phyloP scores from a whole-genome alignment of 2,888 invertebrate species.

The Priocnemis perturbator region DNA sequence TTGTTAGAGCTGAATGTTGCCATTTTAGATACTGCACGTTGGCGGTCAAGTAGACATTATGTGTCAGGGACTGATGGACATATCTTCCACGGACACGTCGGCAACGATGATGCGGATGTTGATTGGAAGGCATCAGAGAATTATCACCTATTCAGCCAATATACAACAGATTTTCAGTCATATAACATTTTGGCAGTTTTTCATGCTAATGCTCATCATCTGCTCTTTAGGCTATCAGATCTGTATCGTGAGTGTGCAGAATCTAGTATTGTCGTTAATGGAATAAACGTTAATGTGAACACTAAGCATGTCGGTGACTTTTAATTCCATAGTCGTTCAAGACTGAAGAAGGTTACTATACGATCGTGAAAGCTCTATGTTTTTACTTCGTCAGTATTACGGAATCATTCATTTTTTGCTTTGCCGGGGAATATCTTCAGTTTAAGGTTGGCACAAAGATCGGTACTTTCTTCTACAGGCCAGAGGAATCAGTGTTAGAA shows the following conservation, averaged over 20 bases:
- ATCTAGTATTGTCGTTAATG: not conserved
- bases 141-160: slow-evolving; percentile 29
- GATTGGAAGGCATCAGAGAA: slow-evolving; percentile 33
- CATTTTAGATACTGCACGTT: slow-evolving; percentile 26
- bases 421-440: slow-evolving; percentile 47
- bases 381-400: slow-evolving; percentile 40
- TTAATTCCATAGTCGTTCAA: slow-evolving; percentile 16
- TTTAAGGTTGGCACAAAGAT: slow-evolving; percentile 33
- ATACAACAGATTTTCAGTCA: slow-evolving; percentile 33
- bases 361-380: slow-evolving; percentile 33
- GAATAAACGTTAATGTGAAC: not conserved
- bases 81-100: not conserved
- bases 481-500: not conserved
- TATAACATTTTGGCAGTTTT: slow-evolving; percentile 35
- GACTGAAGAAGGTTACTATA: not conserved
- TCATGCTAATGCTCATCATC: slow-evolving; percentile 40
- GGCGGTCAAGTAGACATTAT: slow-evolving; percentile 29
- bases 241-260: slow-evolving; percentile 35
- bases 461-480: too few relatives aligned
- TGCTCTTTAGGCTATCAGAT: slow-evolving; percentile 42
- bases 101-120: slow-evolving; percentile 15
- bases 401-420: slow-evolving; percentile 43
- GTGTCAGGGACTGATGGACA: slow-evolving; percentile 9
- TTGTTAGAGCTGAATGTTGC: too few relatives aligned
- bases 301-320: too few relatives aligned